Base-by-base conservation (phyloP, 2,797 vertebrate genomes). In the Sebastes flavidus region DNA sequence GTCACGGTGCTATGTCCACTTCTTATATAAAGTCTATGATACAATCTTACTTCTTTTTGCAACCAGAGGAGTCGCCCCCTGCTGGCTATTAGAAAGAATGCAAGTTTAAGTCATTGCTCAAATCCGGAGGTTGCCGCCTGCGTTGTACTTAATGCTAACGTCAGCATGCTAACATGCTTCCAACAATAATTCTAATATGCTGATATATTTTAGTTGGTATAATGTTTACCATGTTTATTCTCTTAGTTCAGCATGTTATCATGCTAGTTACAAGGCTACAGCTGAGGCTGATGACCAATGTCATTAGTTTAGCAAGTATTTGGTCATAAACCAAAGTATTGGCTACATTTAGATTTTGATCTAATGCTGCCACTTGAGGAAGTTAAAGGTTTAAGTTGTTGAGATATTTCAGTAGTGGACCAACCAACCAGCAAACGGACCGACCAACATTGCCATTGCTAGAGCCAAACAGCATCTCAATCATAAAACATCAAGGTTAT, bases 281-380 rank as follows among this genome's bases (percentile, higher is more conserved):
- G 13, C 32, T 1, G 1, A 5, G 32, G n/a, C 32, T 62, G n/a
- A 22, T 14, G n/a, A 0, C 12, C 13, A 55, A 49, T 55, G 54
- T 0, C 54, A 32, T 11, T 32, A 11, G 59, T 63, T 22, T 36
- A 22, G 32, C 2, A 62, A 1, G n/a, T 36, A 16, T 42, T 42
- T 42, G 13, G 14, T 42, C 38, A 14, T 36, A 22, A 34, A n/a
- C 11, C n/a, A 63, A 63, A 36, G 32, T 42, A 16, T 38, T 42
- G 20, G 6, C 1, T 24, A 2, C 1, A 49, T n/a, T 46, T 20
- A 0, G 14, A 20, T 10, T 1, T 1, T 66, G 25, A n/a, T 49
- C 9, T 49, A 18, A 65, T 11, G 38, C 1, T 49, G 24, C 0
- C 0, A 0, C 3, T 2, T 12, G 24, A 49, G 38, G 65, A 22